Conservation (phyloP, 2,888 invertebrate genomes). For the Drosophila engyochracea region DNA sequence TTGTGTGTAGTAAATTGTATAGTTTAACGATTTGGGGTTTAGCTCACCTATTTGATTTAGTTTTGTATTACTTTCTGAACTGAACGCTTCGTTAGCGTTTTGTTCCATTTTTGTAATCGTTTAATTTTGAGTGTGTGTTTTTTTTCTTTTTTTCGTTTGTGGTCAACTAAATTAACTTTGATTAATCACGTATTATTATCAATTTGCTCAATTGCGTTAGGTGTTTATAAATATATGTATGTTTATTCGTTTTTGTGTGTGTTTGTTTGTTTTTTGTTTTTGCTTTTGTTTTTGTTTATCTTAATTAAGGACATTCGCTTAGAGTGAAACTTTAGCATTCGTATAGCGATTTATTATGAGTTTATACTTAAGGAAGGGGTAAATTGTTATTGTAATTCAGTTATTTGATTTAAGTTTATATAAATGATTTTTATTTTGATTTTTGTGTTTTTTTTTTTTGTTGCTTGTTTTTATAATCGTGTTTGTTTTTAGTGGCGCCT, state of each 20-base stretch:
- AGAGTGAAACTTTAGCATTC: slow-evolving; percentile 54
- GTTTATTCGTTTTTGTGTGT: slow-evolving; percentile 15
- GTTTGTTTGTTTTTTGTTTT: slow-evolving; percentile 40
- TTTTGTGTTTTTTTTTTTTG: slow-evolving; percentile 20
- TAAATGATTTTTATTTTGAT: slow-evolving; percentile 29
- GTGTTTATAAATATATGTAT: slow-evolving; percentile 42
- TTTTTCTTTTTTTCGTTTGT: slow-evolving; percentile 48
- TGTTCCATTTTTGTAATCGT: slow-evolving; percentile 45
- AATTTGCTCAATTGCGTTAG: slow-evolving; percentile 31
- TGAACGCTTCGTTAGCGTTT: slow-evolving; percentile 48
- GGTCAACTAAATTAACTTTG: slow-evolving; percentile 75
- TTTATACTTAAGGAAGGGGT: slow-evolving; percentile 33
- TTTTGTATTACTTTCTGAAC: slow-evolving; percentile 66
- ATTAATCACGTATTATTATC: slow-evolving; percentile 59
- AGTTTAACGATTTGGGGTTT: slow-evolving; percentile 84
- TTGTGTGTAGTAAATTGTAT: slow-evolving; percentile 56
- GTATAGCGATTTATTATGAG: slow-evolving; percentile 61
- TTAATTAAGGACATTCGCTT: slow-evolving; percentile 73
- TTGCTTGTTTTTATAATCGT: slow-evolving; percentile 37
- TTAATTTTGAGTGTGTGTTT: slow-evolving; percentile 29
- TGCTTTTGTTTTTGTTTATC: slow-evolving; percentile 35
- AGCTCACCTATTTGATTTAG: slow-evolving; percentile 84
- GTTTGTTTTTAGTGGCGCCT: slow-evolving; percentile 55
- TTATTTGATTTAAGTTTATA: slow-evolving; percentile 42
- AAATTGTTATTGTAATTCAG: slow-evolving; percentile 39